phyloP scores from a whole-genome alignment of 64 coral and sea anemone genomes.

The Porites australiensis region DNA sequence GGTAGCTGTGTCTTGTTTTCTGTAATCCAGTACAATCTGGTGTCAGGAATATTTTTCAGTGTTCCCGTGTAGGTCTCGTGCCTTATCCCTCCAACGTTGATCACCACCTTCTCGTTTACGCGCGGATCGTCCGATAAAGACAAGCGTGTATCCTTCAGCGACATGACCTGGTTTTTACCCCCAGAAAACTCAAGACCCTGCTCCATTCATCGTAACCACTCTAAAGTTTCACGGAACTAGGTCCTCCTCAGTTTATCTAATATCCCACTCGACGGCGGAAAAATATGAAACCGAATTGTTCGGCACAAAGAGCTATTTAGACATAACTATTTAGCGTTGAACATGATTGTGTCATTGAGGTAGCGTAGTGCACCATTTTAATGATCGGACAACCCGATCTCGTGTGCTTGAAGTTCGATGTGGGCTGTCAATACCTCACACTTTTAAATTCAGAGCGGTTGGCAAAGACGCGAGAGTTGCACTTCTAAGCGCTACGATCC shows the following conservation, averaged over 20 bases:
- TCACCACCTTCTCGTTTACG: slow-evolving; percentile 66
- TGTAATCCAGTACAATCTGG: slow-evolving; percentile 90
- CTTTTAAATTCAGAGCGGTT: slow-evolving; percentile 10
- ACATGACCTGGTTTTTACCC: background rate
- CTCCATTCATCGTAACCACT: background rate
- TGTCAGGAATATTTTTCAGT: slow-evolving; percentile 87
- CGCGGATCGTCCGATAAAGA: slow-evolving; percentile 58
- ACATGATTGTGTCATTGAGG: background rate
- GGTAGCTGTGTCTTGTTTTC: slow-evolving; percentile 87
- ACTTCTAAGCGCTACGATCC: background rate
- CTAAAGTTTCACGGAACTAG: background rate
- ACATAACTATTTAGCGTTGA: background rate
- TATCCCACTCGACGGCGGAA: background rate
- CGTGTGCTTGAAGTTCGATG: background rate
- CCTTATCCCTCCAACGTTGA: slow-evolving; percentile 82
- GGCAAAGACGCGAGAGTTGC: background rate
- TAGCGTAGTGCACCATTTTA: background rate
- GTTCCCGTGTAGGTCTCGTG: slow-evolving; percentile 89
- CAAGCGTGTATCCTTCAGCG: slow-evolving; percentile 1
- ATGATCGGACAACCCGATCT: background rate
- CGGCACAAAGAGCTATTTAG: slow-evolving; percentile 19
- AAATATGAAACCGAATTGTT: background rate
- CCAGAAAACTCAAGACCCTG: background rate
- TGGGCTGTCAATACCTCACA: slow-evolving; percentile 14
- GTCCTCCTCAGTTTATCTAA: background rate